These are phyloP conservation scores for Matsumurasca onukii DNA, from an alignment of 1,140 invertebrate genomes.

Conservation along the genomic window DNA sequence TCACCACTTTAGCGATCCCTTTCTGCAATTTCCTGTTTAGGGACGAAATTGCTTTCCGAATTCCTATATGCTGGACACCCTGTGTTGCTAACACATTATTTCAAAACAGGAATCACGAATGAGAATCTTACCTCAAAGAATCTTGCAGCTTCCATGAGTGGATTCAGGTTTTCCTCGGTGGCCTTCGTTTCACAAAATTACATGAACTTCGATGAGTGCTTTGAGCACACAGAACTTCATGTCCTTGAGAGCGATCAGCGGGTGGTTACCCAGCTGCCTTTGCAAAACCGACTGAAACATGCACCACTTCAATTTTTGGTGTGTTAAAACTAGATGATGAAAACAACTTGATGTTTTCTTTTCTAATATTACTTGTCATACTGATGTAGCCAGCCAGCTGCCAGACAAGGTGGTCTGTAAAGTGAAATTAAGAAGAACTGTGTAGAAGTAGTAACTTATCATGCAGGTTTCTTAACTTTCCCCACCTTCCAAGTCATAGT, in stretches of 20 bases:
- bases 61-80: no score
- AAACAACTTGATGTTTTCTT: background rate
- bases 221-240: constrained; percentile 57
- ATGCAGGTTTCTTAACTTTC: no score
- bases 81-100: no score
- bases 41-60: no score
- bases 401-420: no score
- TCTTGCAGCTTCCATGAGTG: constrained; percentile 54
- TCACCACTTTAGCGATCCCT: no score
- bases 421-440: no score
- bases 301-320: background rate
- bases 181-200: constrained; percentile 59
- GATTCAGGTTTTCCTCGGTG: constrained; percentile 53
- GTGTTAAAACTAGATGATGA: background rate
- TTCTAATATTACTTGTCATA: background rate
- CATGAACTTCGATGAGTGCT: constrained; percentile 59
- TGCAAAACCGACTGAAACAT: constrained; percentile 45
- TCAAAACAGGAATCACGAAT: no score
- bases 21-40: no score
- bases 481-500: no score
- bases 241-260: constrained; percentile 57
- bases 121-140: constrained; percentile 53
- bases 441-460: no score
- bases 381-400: background rate
- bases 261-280: constrained; percentile 55